These are phyloP conservation scores for Rana temporaria DNA, from an alignment of 2,113 vertebrate genomes.

Conservation along the genomic window DNA sequence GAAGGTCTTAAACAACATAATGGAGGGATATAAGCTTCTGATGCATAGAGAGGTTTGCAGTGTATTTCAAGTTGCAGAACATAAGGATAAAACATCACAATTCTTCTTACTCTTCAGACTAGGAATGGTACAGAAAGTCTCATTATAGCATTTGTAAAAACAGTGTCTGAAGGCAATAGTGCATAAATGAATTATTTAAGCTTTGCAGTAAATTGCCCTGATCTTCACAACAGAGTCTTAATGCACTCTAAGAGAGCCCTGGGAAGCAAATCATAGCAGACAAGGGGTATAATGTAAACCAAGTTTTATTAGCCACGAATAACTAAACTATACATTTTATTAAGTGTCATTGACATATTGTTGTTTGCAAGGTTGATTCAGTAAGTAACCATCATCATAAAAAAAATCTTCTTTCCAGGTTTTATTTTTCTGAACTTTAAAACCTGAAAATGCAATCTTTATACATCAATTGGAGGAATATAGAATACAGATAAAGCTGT, in stretches of 20 bases:
- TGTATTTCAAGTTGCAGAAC: constrained; percentile 14
- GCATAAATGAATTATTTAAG: constrained; percentile 93
- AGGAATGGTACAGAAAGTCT: constrained; percentile 85
- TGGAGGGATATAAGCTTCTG: constrained; percentile 14
- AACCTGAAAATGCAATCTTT: constrained; percentile 52
- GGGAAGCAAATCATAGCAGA: constrained; percentile 79
- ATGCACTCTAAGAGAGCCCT: constrained; percentile 82
- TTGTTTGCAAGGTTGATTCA: constrained; percentile 71
- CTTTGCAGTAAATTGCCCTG: constrained; percentile 78
- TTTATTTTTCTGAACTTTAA: constrained; percentile 15
- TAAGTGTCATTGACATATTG: constrained; percentile 76
- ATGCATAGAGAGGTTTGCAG: constrained; percentile 20
- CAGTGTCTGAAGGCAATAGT: constrained; percentile 82
- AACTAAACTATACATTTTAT: constrained; percentile 77
- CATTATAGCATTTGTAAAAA: constrained; percentile 90
- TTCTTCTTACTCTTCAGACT: constrained; percentile 3
- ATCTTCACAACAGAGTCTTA: constrained; percentile 78
- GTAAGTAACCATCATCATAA: constrained; percentile 66
- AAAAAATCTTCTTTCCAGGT: constrained; percentile 50
- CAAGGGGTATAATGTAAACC: constrained; percentile 83
- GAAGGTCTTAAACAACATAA: constrained; percentile 17
- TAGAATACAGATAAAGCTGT: neutral
- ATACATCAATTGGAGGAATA: constrained; percentile 41
- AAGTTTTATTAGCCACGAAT: constrained; percentile 82
- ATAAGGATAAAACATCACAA: constrained; percentile 41